Evolutionary conservation across 1,140 invertebrate genomes (phyloP).

Genomic region (Fopius arisanus): DNA sequence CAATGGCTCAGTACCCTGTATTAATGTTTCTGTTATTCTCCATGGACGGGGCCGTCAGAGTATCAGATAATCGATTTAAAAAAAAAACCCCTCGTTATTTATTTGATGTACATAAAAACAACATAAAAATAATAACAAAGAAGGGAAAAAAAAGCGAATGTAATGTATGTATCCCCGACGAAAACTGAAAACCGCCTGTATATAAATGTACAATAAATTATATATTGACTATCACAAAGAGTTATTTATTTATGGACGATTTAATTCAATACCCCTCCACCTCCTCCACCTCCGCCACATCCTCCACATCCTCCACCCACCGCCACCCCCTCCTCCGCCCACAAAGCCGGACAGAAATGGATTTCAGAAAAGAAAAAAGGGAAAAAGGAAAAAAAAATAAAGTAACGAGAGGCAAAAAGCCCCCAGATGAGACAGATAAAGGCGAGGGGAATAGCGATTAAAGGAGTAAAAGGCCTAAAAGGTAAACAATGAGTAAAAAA

Average conservation of each 20-base stretch:
- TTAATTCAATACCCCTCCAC: not conserved
- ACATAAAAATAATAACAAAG: not conserved
- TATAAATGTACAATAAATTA: constrained; percentile 55
- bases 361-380: not conserved
- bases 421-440: not conserved
- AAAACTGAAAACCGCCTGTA: constrained; percentile 39
- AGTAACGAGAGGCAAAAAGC: not conserved
- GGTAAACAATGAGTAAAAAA: not conserved
- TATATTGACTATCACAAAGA: constrained; percentile 36
- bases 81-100: constrained; percentile 21
- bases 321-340: too few species aligned
- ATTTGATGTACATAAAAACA: constrained; percentile 26
- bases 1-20: constrained; percentile 5
- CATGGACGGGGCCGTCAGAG: not conserved
- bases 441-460: not conserved
- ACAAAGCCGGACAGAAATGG: not conserved
- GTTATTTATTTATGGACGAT: constrained; percentile 29
- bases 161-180: constrained; percentile 22
- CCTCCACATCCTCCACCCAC: too few species aligned
- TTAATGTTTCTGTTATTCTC: not conserved
- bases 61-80: not conserved
- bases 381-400: too few species aligned
- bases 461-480: constrained; percentile 6
- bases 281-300: too few species aligned
- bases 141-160: constrained; percentile 7